Percentiles rank a stretch among this genome's conserved stretches.
Conservation (phyloP, 2,113 vertebrate genomes). For the Gopherus evgoodei region DNA sequence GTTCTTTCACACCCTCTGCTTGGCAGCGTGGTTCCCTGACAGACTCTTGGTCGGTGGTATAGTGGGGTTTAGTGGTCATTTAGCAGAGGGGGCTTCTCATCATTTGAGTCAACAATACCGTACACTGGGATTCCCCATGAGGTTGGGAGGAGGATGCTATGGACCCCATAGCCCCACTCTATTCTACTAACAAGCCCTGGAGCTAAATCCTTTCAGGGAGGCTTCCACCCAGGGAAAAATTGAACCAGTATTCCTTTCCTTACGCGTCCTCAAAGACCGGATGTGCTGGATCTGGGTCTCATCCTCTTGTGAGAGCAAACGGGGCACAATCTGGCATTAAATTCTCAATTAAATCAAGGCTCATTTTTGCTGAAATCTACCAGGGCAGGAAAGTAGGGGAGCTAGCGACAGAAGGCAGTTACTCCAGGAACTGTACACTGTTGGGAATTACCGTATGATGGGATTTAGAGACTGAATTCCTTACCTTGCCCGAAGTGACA, state of each 20-base stretch:
- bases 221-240: not conserved
- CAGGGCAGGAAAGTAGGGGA: slow-evolving; percentile 21
- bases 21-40: not conserved
- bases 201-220: not conserved
- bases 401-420: slow-evolving; percentile 44
- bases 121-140: not conserved
- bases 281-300: not conserved
- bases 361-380: slow-evolving; percentile 1
- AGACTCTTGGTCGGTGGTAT: not conserved
- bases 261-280: not conserved
- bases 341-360: slow-evolving; percentile 7
- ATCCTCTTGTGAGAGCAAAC: not conserved
- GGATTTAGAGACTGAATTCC: slow-evolving; percentile 37
- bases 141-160: not conserved
- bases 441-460: slow-evolving; percentile 5
- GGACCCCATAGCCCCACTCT: not conserved
- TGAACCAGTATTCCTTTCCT: not conserved
- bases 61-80: not conserved
- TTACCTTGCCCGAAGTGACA: slow-evolving; percentile 31
- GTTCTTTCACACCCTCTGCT: not conserved
- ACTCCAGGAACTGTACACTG: slow-evolving; percentile 18
- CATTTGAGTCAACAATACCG: not conserved
- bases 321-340: not conserved
- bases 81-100: not conserved
- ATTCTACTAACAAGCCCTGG: not conserved